Evolutionary conservation across 1,140 invertebrate genomes (phyloP), one percentile per base, ranked within the genome.

Genomic region (Microplitis mediator): DNA sequence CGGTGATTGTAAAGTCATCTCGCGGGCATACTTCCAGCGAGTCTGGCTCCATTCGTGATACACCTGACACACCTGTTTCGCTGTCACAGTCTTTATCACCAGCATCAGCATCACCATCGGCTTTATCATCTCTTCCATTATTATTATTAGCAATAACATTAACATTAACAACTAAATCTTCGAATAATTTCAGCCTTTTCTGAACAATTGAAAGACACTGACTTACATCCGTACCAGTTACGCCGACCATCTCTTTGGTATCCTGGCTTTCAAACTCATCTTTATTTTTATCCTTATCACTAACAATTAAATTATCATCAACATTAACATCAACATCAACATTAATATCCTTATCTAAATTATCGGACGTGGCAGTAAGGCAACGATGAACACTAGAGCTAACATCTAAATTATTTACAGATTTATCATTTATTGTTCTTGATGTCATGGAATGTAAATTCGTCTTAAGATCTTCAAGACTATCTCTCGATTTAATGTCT

Each of bases 161-260:
- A 35, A 45, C 36, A 31, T 54, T 70, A 16, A 56, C 23, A 51
- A 69, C 9, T 64, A 71, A 56, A 36, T 68, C 69, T 61, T 85
- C 82, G 71, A 83, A 83, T 73, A 81, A 79, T 72, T 68, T 84
- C 70, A 84, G 77, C 75, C 82, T 80, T 69, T 76, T 72, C 64
- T 83, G 78, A 39, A 85, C 81, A 52, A 85, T 71, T 16, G 83
- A 82, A 63, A 77, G 32, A 50, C 65, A 72, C 66, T 75, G 54
- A 71, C 63, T 67, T 54, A 64, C 4, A 45, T 73, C 74, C 35
- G 78, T 56, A 68, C 66, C 39, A 52, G 62, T 62, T 50, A 68
- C 65, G 61, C 71, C 73, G 67, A 73, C 62, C 63, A 70, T 72
- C 69, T 84, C 81, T 82, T 85, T 83, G 80, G 82, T 82, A 84